phyloP scores from a whole-genome alignment of 2,113 vertebrate species.

The Hippocampus barbouri region DNA sequence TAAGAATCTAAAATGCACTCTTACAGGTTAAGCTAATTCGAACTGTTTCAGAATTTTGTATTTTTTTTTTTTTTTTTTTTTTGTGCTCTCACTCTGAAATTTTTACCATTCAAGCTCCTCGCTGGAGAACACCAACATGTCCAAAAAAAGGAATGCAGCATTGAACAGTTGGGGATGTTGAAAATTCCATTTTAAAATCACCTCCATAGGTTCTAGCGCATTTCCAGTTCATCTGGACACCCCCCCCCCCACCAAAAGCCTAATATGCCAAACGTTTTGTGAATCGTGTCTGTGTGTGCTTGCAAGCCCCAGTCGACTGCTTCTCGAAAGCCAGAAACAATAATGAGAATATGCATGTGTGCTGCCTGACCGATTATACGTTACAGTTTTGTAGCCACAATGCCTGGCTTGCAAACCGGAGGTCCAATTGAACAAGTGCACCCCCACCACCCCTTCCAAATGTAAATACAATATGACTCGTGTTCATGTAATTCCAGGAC shows the following conservation, averaged over 20 bases:
- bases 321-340: background rate
- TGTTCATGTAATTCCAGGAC: conserved; percentile 58
- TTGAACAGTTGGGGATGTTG: too few relatives aligned
- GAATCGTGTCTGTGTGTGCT: background rate
- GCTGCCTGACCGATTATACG: conserved; percentile 19
- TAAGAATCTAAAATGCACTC: background rate
- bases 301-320: background rate
- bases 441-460: background rate
- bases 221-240: background rate
- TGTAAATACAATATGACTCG: conserved; percentile 69
- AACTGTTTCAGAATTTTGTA: too few relatives aligned
- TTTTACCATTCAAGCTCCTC: too few relatives aligned
- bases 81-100: too few relatives aligned
- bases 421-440: conserved; percentile 49
- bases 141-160: too few relatives aligned
- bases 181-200: background rate
- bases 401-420: conserved; percentile 49
- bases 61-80: too few relatives aligned
- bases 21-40: too few relatives aligned
- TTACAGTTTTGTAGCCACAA: conserved; percentile 34
- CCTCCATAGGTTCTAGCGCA: background rate
- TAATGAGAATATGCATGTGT: conserved; percentile 37
- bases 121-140: too few relatives aligned
- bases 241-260: background rate
- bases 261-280: background rate